Conservation (phyloP, 2,888 invertebrate genomes). For the Cecidostiba fungosa region DNA sequence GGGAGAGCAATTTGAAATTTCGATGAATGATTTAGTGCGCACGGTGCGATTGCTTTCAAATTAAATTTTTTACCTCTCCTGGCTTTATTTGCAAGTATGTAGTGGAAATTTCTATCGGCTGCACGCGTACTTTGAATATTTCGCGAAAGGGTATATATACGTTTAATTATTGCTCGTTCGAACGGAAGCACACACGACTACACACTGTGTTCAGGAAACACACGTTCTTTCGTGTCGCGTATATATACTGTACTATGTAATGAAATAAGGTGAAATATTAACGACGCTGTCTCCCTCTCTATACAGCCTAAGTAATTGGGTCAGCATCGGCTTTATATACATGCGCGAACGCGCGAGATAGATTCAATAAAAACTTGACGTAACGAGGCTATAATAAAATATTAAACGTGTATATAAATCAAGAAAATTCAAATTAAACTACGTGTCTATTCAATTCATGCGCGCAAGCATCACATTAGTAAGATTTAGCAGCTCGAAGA, state of each 20-base stretch:
- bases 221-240: background rate
- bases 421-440: background rate
- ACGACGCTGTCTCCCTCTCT: background rate
- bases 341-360: no score
- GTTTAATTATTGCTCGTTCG: background rate
- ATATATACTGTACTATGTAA: background rate
- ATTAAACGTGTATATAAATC: slow-evolving; percentile 6
- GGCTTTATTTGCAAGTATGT: no score
- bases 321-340: slow-evolving; percentile 13
- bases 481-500: no score
- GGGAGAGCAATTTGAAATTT: background rate
- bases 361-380: slow-evolving; percentile 26
- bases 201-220: background rate
- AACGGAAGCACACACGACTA: background rate
- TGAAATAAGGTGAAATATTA: slow-evolving; percentile 2
- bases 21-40: background rate
- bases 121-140: background rate
- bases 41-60: background rate
- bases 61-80: background rate
- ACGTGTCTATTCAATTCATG: no score
- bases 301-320: slow-evolving; percentile 26
- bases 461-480: no score
- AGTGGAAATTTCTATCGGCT: background rate
- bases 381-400: slow-evolving; percentile 27
- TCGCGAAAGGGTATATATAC: background rate